Evolutionary conservation across 2,113 vertebrate species (phyloP).

Genomic region (Ochotona princeps): DNA sequence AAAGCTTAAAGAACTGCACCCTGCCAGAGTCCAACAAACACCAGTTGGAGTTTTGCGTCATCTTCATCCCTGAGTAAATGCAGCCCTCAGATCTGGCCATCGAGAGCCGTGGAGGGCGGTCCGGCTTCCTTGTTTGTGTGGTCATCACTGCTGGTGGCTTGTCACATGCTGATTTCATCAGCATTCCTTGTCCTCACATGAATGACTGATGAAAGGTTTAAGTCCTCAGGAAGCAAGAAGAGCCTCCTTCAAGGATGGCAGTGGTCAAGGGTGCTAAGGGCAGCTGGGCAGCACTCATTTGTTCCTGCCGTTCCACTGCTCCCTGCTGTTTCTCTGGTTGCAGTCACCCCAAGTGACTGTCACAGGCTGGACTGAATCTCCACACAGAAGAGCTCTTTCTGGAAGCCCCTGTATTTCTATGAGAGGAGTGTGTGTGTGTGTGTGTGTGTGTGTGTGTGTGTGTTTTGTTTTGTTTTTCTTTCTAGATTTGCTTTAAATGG

Average conservation of each 20-base stretch:
- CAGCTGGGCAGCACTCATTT: neutral
- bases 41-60: neutral
- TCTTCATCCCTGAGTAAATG: too few relatives aligned
- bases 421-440: neutral
- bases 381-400: neutral
- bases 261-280: neutral
- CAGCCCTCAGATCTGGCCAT: neutral
- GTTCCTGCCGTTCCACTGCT: neutral
- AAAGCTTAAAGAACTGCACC: neutral
- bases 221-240: neutral
- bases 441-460: neutral
- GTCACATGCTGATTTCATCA: neutral
- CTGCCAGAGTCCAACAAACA: neutral
- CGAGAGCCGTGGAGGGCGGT: neutral
- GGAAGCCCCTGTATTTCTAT: neutral
- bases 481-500: neutral
- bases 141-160: neutral
- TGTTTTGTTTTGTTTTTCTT: neutral
- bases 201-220: neutral
- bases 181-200: neutral
- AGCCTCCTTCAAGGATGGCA: neutral
- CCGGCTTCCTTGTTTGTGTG: neutral
- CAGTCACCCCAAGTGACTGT: neutral
- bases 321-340: fast-evolving
- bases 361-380: neutral